Conservation (phyloP, 2,888 invertebrate genomes). For the Drosophila seclusa region DNA sequence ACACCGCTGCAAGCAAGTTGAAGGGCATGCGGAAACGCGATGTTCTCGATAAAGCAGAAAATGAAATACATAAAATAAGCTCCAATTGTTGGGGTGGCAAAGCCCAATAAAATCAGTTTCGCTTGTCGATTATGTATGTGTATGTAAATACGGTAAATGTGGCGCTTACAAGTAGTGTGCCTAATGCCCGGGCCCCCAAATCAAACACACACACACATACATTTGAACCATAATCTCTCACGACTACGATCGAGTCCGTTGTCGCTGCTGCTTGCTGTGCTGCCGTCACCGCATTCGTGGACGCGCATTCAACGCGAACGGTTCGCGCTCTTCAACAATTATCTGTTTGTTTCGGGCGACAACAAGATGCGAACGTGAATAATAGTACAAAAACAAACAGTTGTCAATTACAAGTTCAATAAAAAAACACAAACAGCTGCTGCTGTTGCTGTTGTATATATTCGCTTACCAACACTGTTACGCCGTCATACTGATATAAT, state of each 20-base stretch:
- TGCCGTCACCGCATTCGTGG: slow-evolving; percentile 46
- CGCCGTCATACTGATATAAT: slow-evolving; percentile 20
- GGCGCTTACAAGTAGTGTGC: slow-evolving; percentile 39
- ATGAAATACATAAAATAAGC: slow-evolving; percentile 5
- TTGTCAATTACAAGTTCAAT: slow-evolving; percentile 35
- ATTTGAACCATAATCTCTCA: slow-evolving; percentile 23
- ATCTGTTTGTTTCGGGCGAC: slow-evolving; percentile 7
- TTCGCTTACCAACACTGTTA: slow-evolving; percentile 30
- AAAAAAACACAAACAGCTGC: slow-evolving; percentile 28
- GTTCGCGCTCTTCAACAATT: slow-evolving; percentile 33
- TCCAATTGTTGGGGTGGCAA: slow-evolving; percentile 16
- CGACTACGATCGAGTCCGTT: slow-evolving; percentile 32
- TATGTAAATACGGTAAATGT: slow-evolving; percentile 33
- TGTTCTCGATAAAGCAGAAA: slow-evolving; percentile 29
- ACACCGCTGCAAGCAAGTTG: slow-evolving; percentile 41
- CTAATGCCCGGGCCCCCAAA: slow-evolving; percentile 26
- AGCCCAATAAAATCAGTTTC: slow-evolving; percentile 10
- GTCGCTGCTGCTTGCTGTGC: slow-evolving; percentile 14
- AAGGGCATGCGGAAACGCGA: slow-evolving; percentile 63
- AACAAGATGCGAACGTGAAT: slow-evolving; percentile 50
- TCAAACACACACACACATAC: slow-evolving; percentile 6
- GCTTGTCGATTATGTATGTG: slow-evolving; percentile 31
- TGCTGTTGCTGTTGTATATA: slow-evolving; percentile 32
- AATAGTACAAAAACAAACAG: slow-evolving; percentile 44
- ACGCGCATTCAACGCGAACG: slow-evolving; percentile 43